Conservation (phyloP, 2,888 invertebrate species). For the Poecilus cupreus region DNA sequence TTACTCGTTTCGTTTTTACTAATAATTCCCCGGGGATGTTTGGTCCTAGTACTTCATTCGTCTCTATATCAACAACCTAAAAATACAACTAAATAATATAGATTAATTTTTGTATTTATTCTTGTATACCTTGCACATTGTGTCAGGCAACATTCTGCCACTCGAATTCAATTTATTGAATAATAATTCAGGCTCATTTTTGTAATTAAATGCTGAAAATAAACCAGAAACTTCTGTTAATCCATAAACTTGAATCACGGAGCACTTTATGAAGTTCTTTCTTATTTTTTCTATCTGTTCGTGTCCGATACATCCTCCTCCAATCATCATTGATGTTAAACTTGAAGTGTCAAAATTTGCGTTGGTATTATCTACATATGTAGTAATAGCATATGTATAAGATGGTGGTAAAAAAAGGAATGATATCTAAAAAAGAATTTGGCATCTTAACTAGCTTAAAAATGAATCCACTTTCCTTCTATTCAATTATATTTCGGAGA, state of each 20-base stretch:
- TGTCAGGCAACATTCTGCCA: neutral
- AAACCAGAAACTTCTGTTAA: slow-evolving; percentile 59
- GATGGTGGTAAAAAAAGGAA: slow-evolving; percentile 60
- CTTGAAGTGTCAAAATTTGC: slow-evolving; percentile 47
- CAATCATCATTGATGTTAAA: slow-evolving; percentile 52
- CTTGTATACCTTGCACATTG: slow-evolving; percentile 4
- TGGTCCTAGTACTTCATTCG: slow-evolving; percentile 71
- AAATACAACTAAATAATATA: no score
- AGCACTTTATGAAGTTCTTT: slow-evolving; percentile 43
- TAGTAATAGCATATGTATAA: slow-evolving; percentile 54
- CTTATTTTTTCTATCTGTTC: slow-evolving; percentile 54
- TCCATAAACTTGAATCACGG: slow-evolving; percentile 57
- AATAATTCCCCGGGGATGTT: slow-evolving; percentile 75
- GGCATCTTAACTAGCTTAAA: no score
- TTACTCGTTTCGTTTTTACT: slow-evolving; percentile 70
- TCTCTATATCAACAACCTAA: slow-evolving; percentile 73
- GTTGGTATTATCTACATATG: neutral
- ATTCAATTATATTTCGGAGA: no score
- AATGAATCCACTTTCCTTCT: no score
- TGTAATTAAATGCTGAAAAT: neutral
- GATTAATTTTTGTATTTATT: no score
- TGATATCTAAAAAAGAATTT: slow-evolving; percentile 56
- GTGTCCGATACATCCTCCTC: slow-evolving; percentile 52
- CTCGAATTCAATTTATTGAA: neutral
- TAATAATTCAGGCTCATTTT: neutral